phyloP scores from a whole-genome alignment of 2,888 invertebrate species.

The Apotomis capreana region DNA sequence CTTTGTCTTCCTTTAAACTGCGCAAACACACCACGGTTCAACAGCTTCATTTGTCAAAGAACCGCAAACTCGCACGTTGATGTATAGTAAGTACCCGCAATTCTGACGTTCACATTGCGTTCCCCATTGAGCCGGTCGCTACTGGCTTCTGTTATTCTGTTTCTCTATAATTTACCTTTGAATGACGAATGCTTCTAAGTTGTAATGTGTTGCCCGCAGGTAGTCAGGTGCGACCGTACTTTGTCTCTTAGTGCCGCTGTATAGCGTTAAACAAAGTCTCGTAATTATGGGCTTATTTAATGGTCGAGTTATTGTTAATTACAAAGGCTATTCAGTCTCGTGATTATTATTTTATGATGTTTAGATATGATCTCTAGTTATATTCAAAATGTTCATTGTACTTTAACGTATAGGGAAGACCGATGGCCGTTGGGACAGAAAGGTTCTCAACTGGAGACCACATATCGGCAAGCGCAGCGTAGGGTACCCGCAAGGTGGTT shows the following conservation, averaged over 20 bases:
- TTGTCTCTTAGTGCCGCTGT: constrained; percentile 15
- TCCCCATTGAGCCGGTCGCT: constrained; percentile 59
- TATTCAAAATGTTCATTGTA: neutral
- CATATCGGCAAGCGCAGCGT: no score
- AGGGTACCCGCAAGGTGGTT: no score
- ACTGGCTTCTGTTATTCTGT: constrained; percentile 64
- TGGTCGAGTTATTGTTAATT: constrained; percentile 5
- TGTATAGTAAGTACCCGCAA: constrained; percentile 69
- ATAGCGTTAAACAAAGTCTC: constrained; percentile 20
- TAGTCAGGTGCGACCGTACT: constrained; percentile 25
- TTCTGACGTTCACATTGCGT: constrained; percentile 70
- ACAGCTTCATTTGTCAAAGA: constrained; percentile 78
- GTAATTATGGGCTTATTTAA: constrained; percentile 23
- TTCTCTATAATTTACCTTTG: constrained; percentile 62
- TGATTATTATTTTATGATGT: constrained; percentile 5
- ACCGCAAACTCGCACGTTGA: constrained; percentile 66
- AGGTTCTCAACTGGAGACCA: no score
- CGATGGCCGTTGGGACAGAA: no score
- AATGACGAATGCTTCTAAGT: constrained; percentile 64
- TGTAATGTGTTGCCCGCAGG: constrained; percentile 43
- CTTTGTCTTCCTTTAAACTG: constrained; percentile 1
- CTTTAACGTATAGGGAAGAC: no score
- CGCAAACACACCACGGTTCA: constrained; percentile 50
- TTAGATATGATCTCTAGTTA: neutral
- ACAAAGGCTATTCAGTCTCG: neutral